phyloP scores from a whole-genome alignment of 2,113 vertebrate species.

The Charina bottae region DNA sequence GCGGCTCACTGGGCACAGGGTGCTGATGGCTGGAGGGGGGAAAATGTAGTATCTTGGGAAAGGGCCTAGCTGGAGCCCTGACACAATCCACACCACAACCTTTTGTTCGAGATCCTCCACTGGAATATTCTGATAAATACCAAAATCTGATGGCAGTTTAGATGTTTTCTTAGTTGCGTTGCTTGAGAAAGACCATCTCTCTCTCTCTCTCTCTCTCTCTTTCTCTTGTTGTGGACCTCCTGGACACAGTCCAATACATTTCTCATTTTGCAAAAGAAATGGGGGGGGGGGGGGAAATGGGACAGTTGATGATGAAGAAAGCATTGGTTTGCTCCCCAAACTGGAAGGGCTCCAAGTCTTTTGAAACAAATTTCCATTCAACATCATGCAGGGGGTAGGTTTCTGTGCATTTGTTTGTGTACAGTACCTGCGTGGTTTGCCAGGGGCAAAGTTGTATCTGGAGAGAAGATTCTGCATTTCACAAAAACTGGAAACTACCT shows the following conservation, averaged over 20 bases:
- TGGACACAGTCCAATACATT: not conserved
- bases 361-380: not conserved
- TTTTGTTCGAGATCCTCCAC: too few species aligned
- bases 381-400: not conserved
- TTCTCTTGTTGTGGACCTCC: not conserved
- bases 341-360: not conserved
- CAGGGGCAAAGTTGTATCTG: not conserved
- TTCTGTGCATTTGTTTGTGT: not conserved
- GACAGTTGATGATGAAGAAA: not conserved
- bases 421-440: too few species aligned
- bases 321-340: not conserved
- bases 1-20: too few species aligned
- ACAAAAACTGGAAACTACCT: rapidly evolving
- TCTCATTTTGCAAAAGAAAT: not conserved
- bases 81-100: too few species aligned
- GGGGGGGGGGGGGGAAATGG: not conserved
- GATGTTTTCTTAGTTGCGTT: too few species aligned
- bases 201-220: not conserved
- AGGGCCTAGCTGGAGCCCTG: too few species aligned
- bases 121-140: too few species aligned
- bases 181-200: too few species aligned
- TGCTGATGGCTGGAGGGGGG: too few species aligned
- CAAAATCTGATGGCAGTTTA: too few species aligned
- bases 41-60: too few species aligned
- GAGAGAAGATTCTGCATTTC: not conserved